Base-by-base conservation (phyloP, 1,140 invertebrate species). In the Hetaerina americana region DNA sequence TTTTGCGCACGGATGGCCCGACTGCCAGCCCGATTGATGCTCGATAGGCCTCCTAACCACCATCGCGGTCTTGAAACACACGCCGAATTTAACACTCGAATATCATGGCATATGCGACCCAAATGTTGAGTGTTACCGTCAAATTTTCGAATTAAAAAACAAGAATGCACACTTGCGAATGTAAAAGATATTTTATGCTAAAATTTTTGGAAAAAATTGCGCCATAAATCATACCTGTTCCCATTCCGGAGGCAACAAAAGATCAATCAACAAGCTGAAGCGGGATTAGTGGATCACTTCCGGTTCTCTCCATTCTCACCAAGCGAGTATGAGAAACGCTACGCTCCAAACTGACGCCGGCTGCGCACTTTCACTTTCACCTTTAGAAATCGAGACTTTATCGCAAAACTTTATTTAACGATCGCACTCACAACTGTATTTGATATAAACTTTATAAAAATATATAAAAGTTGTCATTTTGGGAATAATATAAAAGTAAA, bases 1-100 rank as follows among this genome's bases (percentile, higher is more conserved):
- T 74, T 75, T 75, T 75, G 75, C 75, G 75, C 74, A 74, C 74
- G 73, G 73, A 73, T 77, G 73, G 71, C 73, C 73, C 72, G 72
- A 72, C 75, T 75, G 74, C 67, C 74, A 72, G 72, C 71, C 73
- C 72, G 74, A 71, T 73, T 73, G 72, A 73, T 73, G 72, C 70
- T 57, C 71, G 66, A 74, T 78, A 74, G 81, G 77, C 77, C 76
- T 79, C 77, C 77, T 80, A 78, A 78, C 74, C 72, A 71, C 73
- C 75, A 57, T 70, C 70, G 49, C 72, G 40, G 40, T 57, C 40
- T 57, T 57, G 40, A 57, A 57, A 57, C 40, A 57, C 40, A 57
- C 40, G 40, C 40, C 40, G 40, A 57, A 57, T 57, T 57, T 57
- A 57, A 57, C 40, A 57, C 40, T 57, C 40, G 40, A 57, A 57